Evolutionary conservation across 92 coral and sea anemone genomes (phyloP).

Genomic region (Phenganax stokvisi): DNA sequence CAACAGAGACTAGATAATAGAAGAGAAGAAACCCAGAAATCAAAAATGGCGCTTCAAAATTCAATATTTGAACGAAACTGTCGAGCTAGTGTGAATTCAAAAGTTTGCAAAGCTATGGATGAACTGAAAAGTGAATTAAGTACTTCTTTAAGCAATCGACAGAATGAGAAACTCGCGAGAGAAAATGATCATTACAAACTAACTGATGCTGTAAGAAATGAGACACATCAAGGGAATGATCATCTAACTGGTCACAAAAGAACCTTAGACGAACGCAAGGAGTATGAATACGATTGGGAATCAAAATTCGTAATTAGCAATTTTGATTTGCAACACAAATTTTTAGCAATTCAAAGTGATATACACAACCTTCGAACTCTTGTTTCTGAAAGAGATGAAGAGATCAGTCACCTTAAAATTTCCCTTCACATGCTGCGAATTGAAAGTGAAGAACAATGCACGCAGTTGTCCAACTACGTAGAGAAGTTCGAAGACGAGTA

Average conservation of each 20-base stretch:
- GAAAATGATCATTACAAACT: neutral
- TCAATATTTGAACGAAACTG: constrained; percentile 24
- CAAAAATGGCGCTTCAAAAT: neutral
- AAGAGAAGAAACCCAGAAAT: constrained; percentile 6
- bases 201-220: neutral
- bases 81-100: neutral
- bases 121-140: constrained; percentile 1
- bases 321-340: constrained; percentile 15
- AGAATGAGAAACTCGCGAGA: neutral
- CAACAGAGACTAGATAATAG: neutral
- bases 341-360: neutral
- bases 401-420: neutral
- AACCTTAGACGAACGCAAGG: neutral
- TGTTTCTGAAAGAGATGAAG: neutral
- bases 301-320: neutral
- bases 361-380: constrained; percentile 6
- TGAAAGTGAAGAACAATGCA: constrained; percentile 3
- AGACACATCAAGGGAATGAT: neutral
- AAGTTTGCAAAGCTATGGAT: constrained; percentile 1
- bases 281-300: neutral
- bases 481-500: neutral
- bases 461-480: constrained; percentile 9
- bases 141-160: neutral
- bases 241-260: neutral
- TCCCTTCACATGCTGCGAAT: constrained; percentile 1